Evolutionary conservation across 1,140 invertebrate genomes (phyloP), one percentile per base, ranked within the genome.

Genomic region (Drosophila subpulchrella): DNA sequence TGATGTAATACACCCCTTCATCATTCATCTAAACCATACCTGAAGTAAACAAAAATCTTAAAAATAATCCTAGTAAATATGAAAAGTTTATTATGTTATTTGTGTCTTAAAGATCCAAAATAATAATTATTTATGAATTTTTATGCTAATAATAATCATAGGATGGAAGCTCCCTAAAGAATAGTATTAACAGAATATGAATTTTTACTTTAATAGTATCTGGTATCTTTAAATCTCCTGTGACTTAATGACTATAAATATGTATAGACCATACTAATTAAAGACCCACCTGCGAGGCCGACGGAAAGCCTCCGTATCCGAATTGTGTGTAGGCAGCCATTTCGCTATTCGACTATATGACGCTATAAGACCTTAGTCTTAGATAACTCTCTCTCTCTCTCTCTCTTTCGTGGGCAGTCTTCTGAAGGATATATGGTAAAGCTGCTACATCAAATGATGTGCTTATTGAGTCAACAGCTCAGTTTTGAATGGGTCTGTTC

Each of bases 271-370:
- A 8, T 60, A 4, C 36, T 41, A 30, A 66, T 39, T 34, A 36
- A 10, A 39, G 39, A 73, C 75, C 51, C 61, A 91, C 90, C 90
- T 91, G 90, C 39, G 90, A 74, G 62, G 75, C 90, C 81, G 90
- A 81, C 86, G 90, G 90, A 70, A 91, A 91, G 67, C 80, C 78
- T 58, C 90, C 90, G 54, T 91, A 91, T 91, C 90, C 90, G 44
- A 91, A 91, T 80, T 91, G 90, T 63, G 90, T 88, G 55, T 91
- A 91, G 32, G 90, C 90, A 56, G 90, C 90, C 90, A 91, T 91
- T 68, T 71, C 51, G 38, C 53, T 51, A 15, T 17, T 1, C 11
- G 48, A 51, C 48, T 51, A 51, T 34, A 34, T 6, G 27, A 30
- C 7, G n/a, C 27, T 71, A 17, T 41, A 44, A 20, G 48, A 57